A percentile compares a stretch with the other conserved stretches of the same genome.
phyloP scores from a whole-genome alignment of 37 sponge, comb jelly and placozoan species.

The Petrosia ficiformis region DNA sequence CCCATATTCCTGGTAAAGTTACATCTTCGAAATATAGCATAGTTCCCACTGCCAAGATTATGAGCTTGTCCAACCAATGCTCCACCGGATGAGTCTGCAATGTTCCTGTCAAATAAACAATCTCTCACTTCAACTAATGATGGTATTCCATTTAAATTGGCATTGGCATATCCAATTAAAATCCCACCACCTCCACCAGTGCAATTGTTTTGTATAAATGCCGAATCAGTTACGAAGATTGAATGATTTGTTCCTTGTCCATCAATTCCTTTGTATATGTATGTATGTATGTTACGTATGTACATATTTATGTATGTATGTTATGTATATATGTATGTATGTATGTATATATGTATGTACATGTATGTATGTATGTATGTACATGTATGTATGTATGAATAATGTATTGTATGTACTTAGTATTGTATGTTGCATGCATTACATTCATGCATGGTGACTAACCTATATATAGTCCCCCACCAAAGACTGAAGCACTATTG shows the following conservation, averaged over 20 bases:
- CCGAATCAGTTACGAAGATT: slow-evolving; percentile 1
- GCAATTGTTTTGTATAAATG: slow-evolving; percentile 23
- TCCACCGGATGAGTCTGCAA: slow-evolving; percentile 6
- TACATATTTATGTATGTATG: no score
- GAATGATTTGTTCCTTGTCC: slow-evolving; percentile 20
- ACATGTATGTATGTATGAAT: no score
- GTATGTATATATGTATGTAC: no score
- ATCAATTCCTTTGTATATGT: no score
- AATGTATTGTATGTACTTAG: no score
- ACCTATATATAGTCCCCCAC: slow-evolving; percentile 48
- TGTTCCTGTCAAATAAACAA: slow-evolving; percentile 24
- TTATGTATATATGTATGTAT: no score
- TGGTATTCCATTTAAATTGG: background rate
- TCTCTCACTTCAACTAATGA: background rate
- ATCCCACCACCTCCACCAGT: slow-evolving; percentile 20
- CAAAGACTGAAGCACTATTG: slow-evolving; percentile 43
- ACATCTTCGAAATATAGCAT: slow-evolving; percentile 3
- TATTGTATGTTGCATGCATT: no score
- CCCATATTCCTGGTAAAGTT: slow-evolving; percentile 21
- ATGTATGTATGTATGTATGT: no score
- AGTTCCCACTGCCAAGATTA: background rate
- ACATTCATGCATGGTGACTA: no score
- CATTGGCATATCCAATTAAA: background rate
- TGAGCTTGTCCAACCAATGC: background rate
- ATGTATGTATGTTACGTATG: no score